Evolutionary conservation across 2,113 vertebrate species (phyloP), one percentile per base, ranked within the genome.

Genomic region (Rousettus leschenaultii): DNA sequence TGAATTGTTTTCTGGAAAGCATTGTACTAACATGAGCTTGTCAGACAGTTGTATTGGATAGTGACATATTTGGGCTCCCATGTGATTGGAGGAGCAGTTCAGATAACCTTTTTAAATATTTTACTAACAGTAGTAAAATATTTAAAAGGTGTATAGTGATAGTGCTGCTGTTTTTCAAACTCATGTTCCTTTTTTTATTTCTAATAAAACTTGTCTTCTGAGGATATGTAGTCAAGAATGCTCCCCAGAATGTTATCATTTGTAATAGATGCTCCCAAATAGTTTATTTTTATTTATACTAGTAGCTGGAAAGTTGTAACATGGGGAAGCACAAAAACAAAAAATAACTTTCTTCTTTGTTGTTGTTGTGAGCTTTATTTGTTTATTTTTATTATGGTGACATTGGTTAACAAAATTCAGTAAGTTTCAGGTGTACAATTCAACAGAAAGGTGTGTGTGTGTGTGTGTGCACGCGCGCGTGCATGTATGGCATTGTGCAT

Each of bases 21-120:
- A 30, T 15, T 83, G 15, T 78, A 7, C 26, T 87, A 53, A 55
- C 2, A 13, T 57, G 53, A 84, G 73, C 79, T 79, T 91, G 65
- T 95, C 63, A 84, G 71, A 61, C 16, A 77, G 6, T 77, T 53
- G 21, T 4, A 28, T 19, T 0, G 0, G 75, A 19, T 78, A 92
- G 38, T 97, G 24, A 48, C 83, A 87, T 70, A 90, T 14, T 66
- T 82, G 79, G 22, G 86, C 9, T 93, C 88, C 63, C 43, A 30
- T 7, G 24, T 93, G 68, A 78, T 2, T 6, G 2, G 40, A 26
- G 0, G 26, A 89, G 61, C 40, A 38, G 63, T 93, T 84, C 85
- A 3, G 10, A 94, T 96, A 80, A 93, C 90, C 61, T 33, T 1
- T 97, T 97, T 97, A 93, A 96, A 95, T 95, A 94, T 97, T 89